phyloP scores from a whole-genome alignment of 2,797 vertebrate genomes.

The Harpagifer antarcticus region DNA sequence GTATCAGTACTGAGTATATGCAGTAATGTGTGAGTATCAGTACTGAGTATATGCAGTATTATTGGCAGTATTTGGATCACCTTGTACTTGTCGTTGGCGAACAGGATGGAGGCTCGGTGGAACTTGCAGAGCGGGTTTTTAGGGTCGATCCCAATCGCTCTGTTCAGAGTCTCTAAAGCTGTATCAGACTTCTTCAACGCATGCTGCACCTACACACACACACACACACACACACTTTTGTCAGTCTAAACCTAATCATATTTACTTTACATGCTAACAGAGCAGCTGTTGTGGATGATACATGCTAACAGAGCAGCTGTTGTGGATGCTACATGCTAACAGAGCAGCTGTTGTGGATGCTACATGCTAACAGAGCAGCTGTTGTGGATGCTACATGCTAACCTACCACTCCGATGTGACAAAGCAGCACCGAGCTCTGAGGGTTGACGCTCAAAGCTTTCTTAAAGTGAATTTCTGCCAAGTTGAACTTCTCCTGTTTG shows the following conservation, averaged over 20 bases:
- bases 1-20: no score
- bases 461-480: conserved; percentile 99
- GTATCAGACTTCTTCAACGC: conserved; percentile 97
- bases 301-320: no score
- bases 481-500: conserved; percentile 98
- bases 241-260: no score
- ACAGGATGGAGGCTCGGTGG: conserved; percentile 96
- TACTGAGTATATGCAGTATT: neutral
- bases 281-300: no score
- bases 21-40: no score
- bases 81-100: conserved; percentile 99
- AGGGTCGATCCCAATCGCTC: conserved; percentile 96
- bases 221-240: neutral
- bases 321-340: no score
- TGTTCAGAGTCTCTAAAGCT: conserved; percentile 96
- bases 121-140: conserved; percentile 99
- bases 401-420: conserved; percentile 95
- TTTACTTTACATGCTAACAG: no score
- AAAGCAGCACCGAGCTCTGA: conserved; percentile 97
- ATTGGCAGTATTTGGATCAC: conserved; percentile 69
- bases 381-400: neutral
- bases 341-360: no score
- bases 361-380: no score
- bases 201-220: conserved; percentile 90
- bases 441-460: conserved; percentile 98